phyloP scores from a whole-genome alignment of 2,888 invertebrate genomes.

The Lissocephala sabroskyi region DNA sequence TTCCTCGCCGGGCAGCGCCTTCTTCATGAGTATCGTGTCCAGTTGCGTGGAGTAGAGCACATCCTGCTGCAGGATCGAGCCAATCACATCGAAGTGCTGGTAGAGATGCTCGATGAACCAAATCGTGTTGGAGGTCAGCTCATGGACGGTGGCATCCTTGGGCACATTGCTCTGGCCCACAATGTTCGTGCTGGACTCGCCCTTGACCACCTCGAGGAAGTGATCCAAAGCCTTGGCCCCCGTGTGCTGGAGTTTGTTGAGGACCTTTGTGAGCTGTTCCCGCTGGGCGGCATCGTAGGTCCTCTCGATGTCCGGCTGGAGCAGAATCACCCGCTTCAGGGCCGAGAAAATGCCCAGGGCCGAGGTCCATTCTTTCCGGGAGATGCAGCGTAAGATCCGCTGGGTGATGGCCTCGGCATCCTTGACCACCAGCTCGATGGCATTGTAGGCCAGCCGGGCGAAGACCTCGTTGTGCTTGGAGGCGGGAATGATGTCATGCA shows the following conservation, averaged over 20 bases:
- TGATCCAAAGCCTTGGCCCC: conserved; percentile 93
- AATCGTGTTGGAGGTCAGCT: conserved; percentile 94
- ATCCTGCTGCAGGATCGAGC: conserved; percentile 78
- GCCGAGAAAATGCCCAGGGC: conserved; percentile 88
- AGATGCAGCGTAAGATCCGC: conserved; percentile 83
- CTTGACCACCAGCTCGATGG: conserved; percentile 86
- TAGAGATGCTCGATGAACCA: conserved; percentile 91
- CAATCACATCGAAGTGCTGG: conserved; percentile 83
- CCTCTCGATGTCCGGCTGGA: conserved; percentile 87
- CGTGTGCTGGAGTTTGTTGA: conserved; percentile 82
- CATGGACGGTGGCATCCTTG: conserved; percentile 98
- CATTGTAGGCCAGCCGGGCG: conserved; percentile 86
- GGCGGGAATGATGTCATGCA: conserved; percentile 88
- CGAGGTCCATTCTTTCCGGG: conserved; percentile 84
- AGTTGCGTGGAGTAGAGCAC: conserved; percentile 75
- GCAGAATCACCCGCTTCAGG: conserved; percentile 81
- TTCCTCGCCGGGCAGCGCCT: conserved; percentile 73
- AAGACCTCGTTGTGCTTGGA: conserved; percentile 88
- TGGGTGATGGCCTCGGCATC: conserved; percentile 89
- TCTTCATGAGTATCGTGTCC: conserved; percentile 74
- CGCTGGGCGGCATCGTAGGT: conserved; percentile 81
- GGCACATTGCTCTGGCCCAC: conserved; percentile 76
- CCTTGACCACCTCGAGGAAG: conserved; percentile 90
- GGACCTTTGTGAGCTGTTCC: conserved; percentile 81
- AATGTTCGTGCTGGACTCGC: conserved; percentile 84